Evolutionary conservation across 2,888 invertebrate genomes (phyloP), one percentile per base, ranked within the genome.

Genomic region (Chironomus tentans): DNA sequence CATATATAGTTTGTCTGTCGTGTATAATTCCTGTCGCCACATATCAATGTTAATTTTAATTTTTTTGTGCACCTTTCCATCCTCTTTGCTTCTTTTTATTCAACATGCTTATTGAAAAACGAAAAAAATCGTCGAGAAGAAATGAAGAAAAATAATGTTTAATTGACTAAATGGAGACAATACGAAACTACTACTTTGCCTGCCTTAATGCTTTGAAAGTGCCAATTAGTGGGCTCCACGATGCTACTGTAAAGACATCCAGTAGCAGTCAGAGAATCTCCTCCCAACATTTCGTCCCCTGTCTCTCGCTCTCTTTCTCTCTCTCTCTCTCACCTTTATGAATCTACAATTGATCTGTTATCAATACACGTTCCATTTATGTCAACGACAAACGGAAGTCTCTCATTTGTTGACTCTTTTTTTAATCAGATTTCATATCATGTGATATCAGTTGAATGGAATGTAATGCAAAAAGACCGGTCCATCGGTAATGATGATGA

Each of bases 181-280:
- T 65, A 24, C 65, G 65, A 65, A 65, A 65, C 24, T 65, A 24
- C 65, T 24, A 24, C 56, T 56, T 15, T 56, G 18, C 65, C 65
- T 65, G 65, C 24, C 22, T 28, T 28, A 65, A 5, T 18, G 62
- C n/a, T 22, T 5, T 65, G 62, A 22, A 62, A 56, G 72, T 73
- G 72, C 72, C 72, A 73, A 73, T 73, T 73, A 73, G 62, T 50
- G 56, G 65, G 65, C 65, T 65, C 65, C 65, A 65, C 21, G 4
- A 65, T 21, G 65, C 56, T 56, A 56, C 56, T 65, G 65, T 6
- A 15, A 0, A 18, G 2, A 38, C 4, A 4, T 13, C n/a, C 13
- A 15, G 15, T 50, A 2, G 4, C 50, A 56, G 18, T 15, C n/a
- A 15, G 15, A 56, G 15, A n/a, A n/a, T 56, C 56, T 56, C 15